Conservation (phyloP, 2,113 vertebrate species). For the Eclectus roratus region DNA sequence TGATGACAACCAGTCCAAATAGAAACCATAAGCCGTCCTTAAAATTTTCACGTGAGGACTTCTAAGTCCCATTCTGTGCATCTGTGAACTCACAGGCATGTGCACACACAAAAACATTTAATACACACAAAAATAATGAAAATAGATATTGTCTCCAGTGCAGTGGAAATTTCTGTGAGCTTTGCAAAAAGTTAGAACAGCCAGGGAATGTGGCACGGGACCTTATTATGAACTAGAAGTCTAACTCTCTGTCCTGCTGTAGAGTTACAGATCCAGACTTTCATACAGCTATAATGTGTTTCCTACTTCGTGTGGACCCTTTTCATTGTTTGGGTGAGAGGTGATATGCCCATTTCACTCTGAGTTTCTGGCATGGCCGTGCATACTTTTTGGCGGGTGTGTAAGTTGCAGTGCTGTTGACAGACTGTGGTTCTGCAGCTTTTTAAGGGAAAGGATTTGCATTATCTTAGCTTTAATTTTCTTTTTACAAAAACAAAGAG, state of each 20-base stretch:
- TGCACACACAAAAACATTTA: background rate
- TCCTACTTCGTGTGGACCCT: background rate
- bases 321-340: background rate
- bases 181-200: background rate
- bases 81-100: background rate
- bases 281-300: background rate
- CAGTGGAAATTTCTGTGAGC: background rate
- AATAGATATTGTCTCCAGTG: background rate
- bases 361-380: background rate
- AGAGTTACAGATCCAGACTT: background rate
- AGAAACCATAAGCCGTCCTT: background rate
- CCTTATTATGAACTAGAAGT: background rate
- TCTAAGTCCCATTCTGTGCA: background rate
- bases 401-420: background rate
- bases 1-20: background rate
- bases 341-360: background rate
- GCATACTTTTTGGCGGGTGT: background rate
- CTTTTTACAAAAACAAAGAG: constrained; percentile 49
- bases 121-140: background rate
- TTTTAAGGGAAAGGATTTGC: constrained; percentile 49
- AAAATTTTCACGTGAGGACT: background rate
- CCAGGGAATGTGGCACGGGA: rapidly evolving
- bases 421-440: background rate
- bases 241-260: background rate
- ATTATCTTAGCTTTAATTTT: constrained; percentile 49